phyloP scores from a whole-genome alignment of 2,797 vertebrate species.

The Holocentrus rufus region DNA sequence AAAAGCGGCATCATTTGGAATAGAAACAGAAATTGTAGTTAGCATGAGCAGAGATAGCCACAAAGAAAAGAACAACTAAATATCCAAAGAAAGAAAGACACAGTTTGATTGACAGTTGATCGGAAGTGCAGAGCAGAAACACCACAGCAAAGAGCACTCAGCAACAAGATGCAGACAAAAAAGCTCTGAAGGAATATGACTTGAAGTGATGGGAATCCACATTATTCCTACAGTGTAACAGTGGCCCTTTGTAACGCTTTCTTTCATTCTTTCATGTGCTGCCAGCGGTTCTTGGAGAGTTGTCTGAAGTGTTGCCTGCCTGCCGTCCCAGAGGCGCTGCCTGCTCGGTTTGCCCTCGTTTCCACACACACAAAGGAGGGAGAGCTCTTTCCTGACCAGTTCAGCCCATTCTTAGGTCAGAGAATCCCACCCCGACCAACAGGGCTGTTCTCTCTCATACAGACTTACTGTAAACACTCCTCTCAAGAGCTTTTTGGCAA shows the following conservation, averaged over 20 bases:
- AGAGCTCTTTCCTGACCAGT: constrained; percentile 66
- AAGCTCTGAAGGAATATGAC: too few relatives aligned
- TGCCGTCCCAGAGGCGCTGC: constrained; percentile 44
- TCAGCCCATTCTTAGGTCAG: constrained; percentile 51
- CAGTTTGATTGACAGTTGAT: too few relatives aligned
- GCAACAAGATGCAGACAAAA: too few relatives aligned
- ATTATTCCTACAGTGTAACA: constrained; percentile 21
- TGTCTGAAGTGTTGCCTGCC: constrained; percentile 54
- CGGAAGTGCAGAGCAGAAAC: too few relatives aligned
- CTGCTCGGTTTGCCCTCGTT: constrained; percentile 49
- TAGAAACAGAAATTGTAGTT: too few relatives aligned
- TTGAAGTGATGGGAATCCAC: neutral
- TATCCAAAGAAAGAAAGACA: too few relatives aligned
- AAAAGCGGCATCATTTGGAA: too few relatives aligned
- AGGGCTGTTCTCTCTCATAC: constrained; percentile 17
- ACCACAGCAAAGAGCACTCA: too few relatives aligned
- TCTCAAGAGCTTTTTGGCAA: neutral
- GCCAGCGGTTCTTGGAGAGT: constrained; percentile 61
- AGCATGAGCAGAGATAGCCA: too few relatives aligned
- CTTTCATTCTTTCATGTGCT: constrained; percentile 67
- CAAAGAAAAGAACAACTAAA: too few relatives aligned
- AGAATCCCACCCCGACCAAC: constrained; percentile 52
- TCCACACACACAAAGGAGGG: constrained; percentile 57
- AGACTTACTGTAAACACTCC: neutral
- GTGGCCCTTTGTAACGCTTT: neutral